Conservation (phyloP, 2,113 vertebrate genomes). For the Tenrec ecaudatus region DNA sequence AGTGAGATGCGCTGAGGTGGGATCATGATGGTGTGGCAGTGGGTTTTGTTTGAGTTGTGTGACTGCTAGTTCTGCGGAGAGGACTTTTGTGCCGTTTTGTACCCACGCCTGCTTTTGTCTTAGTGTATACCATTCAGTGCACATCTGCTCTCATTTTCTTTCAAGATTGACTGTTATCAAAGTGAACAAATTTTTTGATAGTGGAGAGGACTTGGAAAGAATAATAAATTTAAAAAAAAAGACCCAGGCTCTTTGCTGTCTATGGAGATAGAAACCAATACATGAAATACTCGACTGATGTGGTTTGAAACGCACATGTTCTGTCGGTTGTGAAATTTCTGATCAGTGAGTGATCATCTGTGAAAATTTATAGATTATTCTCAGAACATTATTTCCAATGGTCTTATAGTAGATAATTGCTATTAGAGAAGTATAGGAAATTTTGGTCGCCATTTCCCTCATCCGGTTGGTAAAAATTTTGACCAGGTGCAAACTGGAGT, state of each 20-base stretch:
- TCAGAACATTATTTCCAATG: slow-evolving; percentile 21
- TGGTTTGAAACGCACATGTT: slow-evolving; percentile 45
- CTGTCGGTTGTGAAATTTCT: slow-evolving; percentile 32
- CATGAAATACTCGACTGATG: neutral
- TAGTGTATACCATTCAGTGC: neutral
- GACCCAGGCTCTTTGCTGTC: neutral
- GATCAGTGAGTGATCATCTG: neutral
- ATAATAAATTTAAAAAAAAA: slow-evolving; percentile 45
- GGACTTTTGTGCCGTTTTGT: no score
- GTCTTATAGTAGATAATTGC: neutral
- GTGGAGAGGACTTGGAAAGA: neutral
- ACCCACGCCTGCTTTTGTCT: neutral
- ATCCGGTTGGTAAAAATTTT: neutral
- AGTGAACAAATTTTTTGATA: slow-evolving; percentile 43
- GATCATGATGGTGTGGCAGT: neutral
- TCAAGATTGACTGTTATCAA: slow-evolving; percentile 38
- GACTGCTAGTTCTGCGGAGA: neutral
- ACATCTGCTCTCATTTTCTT: slow-evolving; percentile 30
- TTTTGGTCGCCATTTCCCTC: neutral
- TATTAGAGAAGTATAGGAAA: neutral
- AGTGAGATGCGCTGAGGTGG: neutral
- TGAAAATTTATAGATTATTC: slow-evolving; percentile 32
- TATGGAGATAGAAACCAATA: neutral
- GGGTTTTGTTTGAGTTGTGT: neutral
- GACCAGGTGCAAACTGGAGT: neutral